These are phyloP conservation scores for Gonioctena quinquepunctata DNA, from an alignment of 1,140 invertebrate genomes.

Conservation along the genomic window DNA sequence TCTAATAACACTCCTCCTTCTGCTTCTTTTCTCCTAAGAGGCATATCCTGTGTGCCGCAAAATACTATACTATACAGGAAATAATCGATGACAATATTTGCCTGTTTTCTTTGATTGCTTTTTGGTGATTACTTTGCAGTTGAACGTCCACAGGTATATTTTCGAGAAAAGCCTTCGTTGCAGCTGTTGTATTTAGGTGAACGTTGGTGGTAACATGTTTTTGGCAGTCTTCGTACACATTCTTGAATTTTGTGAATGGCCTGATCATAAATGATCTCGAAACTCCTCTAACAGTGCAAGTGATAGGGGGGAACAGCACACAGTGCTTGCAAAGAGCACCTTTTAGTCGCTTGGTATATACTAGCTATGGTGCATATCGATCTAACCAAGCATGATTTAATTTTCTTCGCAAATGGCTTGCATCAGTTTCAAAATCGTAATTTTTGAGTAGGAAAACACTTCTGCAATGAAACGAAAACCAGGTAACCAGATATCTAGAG, in stretches of 20 bases:
- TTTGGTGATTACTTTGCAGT: constrained; percentile 25
- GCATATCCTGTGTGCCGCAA: too few relatives aligned
- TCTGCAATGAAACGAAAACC: too few relatives aligned
- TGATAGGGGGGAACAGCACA: constrained; percentile 36
- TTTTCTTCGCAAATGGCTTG: constrained; percentile 13
- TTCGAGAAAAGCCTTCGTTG: too few relatives aligned
- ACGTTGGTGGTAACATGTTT: too few relatives aligned
- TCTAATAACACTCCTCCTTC: constrained; percentile 37
- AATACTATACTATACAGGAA: too few relatives aligned
- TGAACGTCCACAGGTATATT: constrained; percentile 29
- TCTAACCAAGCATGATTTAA: constrained; percentile 30
- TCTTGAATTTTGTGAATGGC: constrained; percentile 36
- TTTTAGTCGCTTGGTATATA: constrained; percentile 40
- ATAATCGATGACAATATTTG: too few relatives aligned
- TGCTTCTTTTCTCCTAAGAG: constrained; percentile 32
- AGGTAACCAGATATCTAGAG: too few relatives aligned
- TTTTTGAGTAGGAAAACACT: too few relatives aligned
- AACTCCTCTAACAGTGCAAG: constrained; percentile 24
- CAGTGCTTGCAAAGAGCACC: constrained; percentile 32
- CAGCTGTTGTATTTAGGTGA: constrained; percentile 25
- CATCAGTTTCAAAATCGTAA: too few relatives aligned
- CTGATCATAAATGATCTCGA: constrained; percentile 27
- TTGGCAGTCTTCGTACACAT: too few relatives aligned
- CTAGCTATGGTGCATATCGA: constrained; percentile 32
- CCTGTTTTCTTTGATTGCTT: too few relatives aligned